Conservation (phyloP, 1,140 invertebrate genomes). For the Papilio polytes region DNA sequence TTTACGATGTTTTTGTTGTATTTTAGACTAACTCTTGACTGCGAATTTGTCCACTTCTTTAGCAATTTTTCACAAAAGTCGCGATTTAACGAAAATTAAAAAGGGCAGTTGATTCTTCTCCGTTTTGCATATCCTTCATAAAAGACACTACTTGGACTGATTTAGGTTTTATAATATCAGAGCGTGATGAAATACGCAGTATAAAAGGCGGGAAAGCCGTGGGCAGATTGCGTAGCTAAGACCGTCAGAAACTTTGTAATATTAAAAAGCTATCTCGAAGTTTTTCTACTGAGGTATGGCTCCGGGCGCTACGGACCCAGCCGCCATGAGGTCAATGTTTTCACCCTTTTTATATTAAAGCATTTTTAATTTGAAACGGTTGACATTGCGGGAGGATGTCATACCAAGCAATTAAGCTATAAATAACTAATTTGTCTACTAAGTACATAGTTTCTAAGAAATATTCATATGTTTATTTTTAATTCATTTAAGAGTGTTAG, state of each 20-base stretch:
- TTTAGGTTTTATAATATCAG: neutral
- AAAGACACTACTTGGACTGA: neutral
- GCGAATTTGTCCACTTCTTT: neutral
- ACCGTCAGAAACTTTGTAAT: constrained; percentile 13
- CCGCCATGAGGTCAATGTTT: neutral
- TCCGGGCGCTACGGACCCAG: neutral
- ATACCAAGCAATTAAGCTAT: neutral
- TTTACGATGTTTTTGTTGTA: neutral
- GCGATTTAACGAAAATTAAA: neutral
- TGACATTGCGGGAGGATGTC: neutral
- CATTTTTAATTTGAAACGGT: neutral
- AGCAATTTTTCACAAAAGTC: too few species aligned
- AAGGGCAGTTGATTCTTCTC: neutral
- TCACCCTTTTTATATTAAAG: neutral
- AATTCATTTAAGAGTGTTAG: too few species aligned
- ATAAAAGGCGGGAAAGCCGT: neutral
- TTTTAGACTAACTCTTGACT: neutral
- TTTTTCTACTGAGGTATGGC: neutral
- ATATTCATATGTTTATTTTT: too few species aligned
- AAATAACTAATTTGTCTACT: too few species aligned
- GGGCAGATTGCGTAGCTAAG: neutral
- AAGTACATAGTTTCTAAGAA: too few species aligned
- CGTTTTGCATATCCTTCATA: neutral
- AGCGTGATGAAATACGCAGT: constrained; percentile 4
- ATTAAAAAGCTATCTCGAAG: constrained; percentile 9